Evolutionary conservation across 2,888 invertebrate species (phyloP), one percentile per base, ranked within the genome.

Genomic region (Frankliniella intonsa): DNA sequence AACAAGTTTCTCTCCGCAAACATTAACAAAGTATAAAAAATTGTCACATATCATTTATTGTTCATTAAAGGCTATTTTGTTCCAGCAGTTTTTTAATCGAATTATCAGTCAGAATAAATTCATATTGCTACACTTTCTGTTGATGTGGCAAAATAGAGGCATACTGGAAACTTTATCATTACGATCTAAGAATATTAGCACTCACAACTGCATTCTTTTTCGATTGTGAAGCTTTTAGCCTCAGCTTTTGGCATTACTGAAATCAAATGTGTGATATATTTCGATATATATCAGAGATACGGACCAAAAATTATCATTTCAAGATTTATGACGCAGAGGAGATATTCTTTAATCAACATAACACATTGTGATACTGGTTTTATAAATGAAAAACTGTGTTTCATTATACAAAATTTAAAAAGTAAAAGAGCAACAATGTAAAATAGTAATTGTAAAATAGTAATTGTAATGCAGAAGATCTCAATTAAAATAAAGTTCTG

Each of bases 361-460:
- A n/a, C 69, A 76, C 69, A 76, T 76, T 76, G 69, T 76, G 69
- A 76, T 76, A 76, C 69, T 76, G 69, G 69, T 76, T 76, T 76
- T 76, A 25, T 38, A 38, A 38, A 38, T 38, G 5, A 38, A 38
- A 38, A 38, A 3, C 38, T 38, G 38, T 38, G 38, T 38, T 38
- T 38, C 38, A 38, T 38, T 38, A 38, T 38, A 38, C 38, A 38
- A 38, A 38, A 3, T 38, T 38, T 38, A 38, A 38, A 38, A 38
- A 38, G 38, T 38, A 38, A 38, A 38, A 38, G 38, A 38, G 38
- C 38, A 38, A 38, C 38, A 38, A 38, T 38, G 38, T 38, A 38
- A 38, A 38, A 38, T 38, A 38, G 2, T 38, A 38, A 2, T 38
- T 38, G 38, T 38, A 38, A 38, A 38, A 38, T 38, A 38, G 2